These are phyloP conservation scores for Macropus fuliginosus DNA, from an alignment of 2,797 vertebrate genomes.

Conservation along the genomic window DNA sequence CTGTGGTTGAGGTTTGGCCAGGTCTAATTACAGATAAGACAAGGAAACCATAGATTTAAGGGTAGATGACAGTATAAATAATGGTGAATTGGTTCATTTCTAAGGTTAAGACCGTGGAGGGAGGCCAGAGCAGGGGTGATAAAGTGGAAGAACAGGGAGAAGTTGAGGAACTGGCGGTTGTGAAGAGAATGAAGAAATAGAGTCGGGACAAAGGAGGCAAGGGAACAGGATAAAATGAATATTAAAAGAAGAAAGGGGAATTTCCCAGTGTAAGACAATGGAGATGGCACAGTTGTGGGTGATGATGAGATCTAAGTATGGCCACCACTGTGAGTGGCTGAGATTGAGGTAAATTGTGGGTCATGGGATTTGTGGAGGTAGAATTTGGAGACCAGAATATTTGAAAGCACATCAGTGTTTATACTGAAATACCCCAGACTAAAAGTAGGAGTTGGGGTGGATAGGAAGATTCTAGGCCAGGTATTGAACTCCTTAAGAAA, in stretches of 20 bases:
- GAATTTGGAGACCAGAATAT: not conserved
- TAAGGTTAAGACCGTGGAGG: not conserved
- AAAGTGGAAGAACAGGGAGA: not conserved
- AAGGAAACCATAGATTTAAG: not conserved
- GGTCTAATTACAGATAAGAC: not conserved
- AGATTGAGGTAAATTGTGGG: not conserved
- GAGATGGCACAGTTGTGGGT: not conserved
- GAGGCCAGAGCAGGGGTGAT: not conserved
- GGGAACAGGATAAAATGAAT: not conserved
- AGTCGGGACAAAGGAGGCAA: not conserved
- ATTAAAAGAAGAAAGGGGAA: not conserved
- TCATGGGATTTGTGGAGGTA: not conserved
- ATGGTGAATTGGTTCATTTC: not conserved
- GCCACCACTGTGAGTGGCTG: too few species aligned
- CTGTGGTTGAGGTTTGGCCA: not conserved
- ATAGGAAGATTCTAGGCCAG: too few species aligned
- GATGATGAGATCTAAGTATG: not conserved
- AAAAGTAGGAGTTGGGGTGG: not conserved
- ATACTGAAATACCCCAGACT: not conserved
- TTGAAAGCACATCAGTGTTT: too few species aligned
- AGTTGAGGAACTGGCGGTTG: not conserved
- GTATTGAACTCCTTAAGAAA: too few species aligned
- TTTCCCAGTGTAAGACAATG: not conserved
- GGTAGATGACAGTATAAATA: not conserved
- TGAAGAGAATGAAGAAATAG: not conserved